These are phyloP conservation scores for Drosophila lowei DNA, from an alignment of 1,140 invertebrate genomes.

Conservation along the genomic window DNA sequence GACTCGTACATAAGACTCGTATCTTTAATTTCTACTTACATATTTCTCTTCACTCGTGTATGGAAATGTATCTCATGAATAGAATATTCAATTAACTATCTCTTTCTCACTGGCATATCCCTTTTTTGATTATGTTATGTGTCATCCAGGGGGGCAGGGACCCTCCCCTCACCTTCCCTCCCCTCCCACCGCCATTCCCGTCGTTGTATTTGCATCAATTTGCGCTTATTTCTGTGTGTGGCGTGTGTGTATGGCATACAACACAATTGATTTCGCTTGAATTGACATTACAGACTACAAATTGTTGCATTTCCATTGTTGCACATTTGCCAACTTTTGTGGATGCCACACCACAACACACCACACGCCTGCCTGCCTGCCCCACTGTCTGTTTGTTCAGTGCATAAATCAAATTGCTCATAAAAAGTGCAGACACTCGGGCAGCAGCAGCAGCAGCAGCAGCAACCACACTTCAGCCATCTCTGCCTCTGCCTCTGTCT, in stretches of 20 bases:
- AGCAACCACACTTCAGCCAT: conserved; percentile 2
- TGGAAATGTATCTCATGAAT: too few relatives aligned
- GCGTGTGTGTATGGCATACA: conserved; percentile 11
- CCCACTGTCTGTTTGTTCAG: conserved; percentile 4
- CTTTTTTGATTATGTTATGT: too few relatives aligned
- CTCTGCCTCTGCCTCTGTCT: not conserved
- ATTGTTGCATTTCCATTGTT: conserved; percentile 32
- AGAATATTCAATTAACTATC: too few relatives aligned
- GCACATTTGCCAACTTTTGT: conserved; percentile 25
- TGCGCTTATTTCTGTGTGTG: not conserved
- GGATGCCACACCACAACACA: too few relatives aligned
- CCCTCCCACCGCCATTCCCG: too few relatives aligned
- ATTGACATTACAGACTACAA: conserved; percentile 34
- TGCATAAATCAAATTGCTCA: conserved; percentile 60
- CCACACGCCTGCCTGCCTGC: not conserved
- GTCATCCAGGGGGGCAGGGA: too few relatives aligned
- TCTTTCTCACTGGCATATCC: too few relatives aligned
- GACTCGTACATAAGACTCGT: too few relatives aligned
- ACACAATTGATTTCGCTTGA: conserved; percentile 59
- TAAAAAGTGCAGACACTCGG: conserved; percentile 44
- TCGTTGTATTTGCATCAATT: too few relatives aligned
- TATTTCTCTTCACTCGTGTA: too few relatives aligned
- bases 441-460: conserved; percentile 18
- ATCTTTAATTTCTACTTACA: too few relatives aligned
- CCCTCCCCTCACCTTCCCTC: too few relatives aligned